Base-by-base conservation (phyloP, 2,888 invertebrate genomes). In the Standfussiana lucernea region DNA sequence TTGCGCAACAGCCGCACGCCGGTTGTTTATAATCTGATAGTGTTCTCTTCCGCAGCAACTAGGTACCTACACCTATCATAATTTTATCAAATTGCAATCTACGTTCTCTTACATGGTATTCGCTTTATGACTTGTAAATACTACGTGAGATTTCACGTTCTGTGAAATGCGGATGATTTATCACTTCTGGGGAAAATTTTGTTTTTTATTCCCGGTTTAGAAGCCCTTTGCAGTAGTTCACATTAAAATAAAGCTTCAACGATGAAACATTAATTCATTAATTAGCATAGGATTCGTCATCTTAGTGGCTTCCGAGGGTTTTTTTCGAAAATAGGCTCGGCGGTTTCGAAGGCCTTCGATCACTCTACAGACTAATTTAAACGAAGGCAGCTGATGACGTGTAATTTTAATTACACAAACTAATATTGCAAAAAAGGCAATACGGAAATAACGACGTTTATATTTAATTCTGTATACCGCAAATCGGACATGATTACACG, bases 1-100 rank as follows among this genome's bases (percentile, higher is more conserved):
- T 86, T 83, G 35, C 72, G 65, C 68, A 87, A 85, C 79, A 45
- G 68, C 72, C 40, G 68, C 79, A 75, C 65, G 76, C 64, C 73
- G 71, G 66, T 73, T 82, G 70, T 83, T 86, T 70, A 87, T 53
- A 70, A 82, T 80, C 77, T 73, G 86, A 78, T 85, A 87, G 71
- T 59, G 53, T 68, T 69, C 62, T 72, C 86, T 87, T 87, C 86
- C 82, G 88, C 65, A 53, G 72, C 62, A 67, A 72, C 61, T 73
- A 6, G 15, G 15, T 28, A 56, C 15, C n/a, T 18, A 62, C 28
- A 75, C 18, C 40, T 81, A 83, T 86, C 79, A 86, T 83, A 84
- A 77, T 72, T 85, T 86, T 86, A 83, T 86, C 83, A 86, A 77
- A 86, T 82, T 78, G 78, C 83, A 72, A 86, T 84, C 86, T 77